These are phyloP conservation scores for Euphonia xanthogaster DNA, from an alignment of 2,797 vertebrate species.

Conservation along the genomic window DNA sequence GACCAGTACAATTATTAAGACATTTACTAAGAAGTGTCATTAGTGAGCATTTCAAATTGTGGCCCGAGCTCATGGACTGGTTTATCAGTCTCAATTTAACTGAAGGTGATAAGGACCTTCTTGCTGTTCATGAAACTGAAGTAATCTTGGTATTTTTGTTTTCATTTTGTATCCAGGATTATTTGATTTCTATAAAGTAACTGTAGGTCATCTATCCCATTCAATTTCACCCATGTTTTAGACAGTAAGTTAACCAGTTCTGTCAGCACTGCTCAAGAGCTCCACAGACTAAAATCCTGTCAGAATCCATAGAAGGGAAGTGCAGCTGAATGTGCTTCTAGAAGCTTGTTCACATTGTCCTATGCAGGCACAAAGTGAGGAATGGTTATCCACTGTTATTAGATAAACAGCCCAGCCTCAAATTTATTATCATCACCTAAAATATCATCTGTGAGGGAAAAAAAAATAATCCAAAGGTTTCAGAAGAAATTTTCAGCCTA, in stretches of 20 bases:
- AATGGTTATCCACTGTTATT: neutral
- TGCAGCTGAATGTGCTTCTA: slow-evolving; percentile 69
- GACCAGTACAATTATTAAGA: slow-evolving; percentile 74
- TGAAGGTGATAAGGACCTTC: neutral
- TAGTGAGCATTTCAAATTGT: neutral
- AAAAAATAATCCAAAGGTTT: neutral
- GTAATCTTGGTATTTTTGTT: neutral
- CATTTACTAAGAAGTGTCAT: slow-evolving; percentile 32
- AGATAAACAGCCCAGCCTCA: slow-evolving; percentile 55
- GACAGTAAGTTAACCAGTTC: neutral
- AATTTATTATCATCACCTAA: neutral
- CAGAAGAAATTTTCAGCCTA: neutral
- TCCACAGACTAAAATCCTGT: neutral
- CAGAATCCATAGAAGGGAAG: slow-evolving; percentile 41
- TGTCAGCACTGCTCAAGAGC: neutral
- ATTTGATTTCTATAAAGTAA: neutral
- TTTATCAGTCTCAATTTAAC: neutral
- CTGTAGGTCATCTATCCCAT: neutral
- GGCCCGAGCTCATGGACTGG: neutral
- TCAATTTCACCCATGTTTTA: neutral
- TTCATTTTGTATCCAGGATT: neutral
- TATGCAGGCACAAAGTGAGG: slow-evolving; percentile 66
- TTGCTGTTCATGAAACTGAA: neutral
- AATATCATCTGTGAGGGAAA: neutral
- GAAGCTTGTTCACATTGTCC: slow-evolving; percentile 69